Evolutionary conservation across 37 sponge, comb jelly and placozoan genomes (phyloP).

Genomic region (Oscarella lobularis): DNA sequence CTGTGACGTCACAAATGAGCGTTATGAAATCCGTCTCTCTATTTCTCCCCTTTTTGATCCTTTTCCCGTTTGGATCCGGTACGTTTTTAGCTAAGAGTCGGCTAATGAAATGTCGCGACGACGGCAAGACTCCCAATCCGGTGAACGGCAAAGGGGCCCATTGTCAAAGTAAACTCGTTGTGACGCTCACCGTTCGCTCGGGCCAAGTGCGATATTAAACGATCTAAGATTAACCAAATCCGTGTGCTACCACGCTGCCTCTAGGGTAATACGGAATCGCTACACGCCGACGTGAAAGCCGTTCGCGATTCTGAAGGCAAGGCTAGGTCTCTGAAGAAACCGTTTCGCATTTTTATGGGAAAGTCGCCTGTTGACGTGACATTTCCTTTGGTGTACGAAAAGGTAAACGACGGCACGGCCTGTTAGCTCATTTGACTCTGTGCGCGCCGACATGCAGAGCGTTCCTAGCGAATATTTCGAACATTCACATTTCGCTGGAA

Average conservation of each 20-base stretch:
- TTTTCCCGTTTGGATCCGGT: neutral
- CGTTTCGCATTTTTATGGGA: slow-evolving; percentile 38
- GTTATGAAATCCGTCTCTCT: too few relatives aligned
- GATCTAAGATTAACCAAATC: neutral
- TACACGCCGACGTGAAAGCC: neutral
- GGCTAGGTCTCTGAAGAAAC: slow-evolving; percentile 24
- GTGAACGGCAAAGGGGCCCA: neutral
- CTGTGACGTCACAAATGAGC: neutral
- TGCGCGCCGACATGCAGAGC: neutral
- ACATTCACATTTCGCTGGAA: too few relatives aligned
- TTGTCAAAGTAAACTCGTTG: neutral
- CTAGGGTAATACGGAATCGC: neutral
- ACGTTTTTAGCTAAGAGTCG: neutral
- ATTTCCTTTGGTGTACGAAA: neutral
- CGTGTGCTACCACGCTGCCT: neutral
- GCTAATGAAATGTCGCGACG: slow-evolving; percentile 1
- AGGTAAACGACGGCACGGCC: too few relatives aligned
- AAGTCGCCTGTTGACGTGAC: slow-evolving; percentile 55
- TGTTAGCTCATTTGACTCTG: too few relatives aligned
- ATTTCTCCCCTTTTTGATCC: too few relatives aligned
- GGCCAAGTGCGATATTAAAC: neutral
- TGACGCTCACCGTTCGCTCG: neutral
- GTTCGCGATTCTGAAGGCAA: neutral
- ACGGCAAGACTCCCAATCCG: neutral
- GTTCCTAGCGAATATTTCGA: neutral